phyloP scores from a whole-genome alignment of 2,888 invertebrate genomes.

The Oithona nana region DNA sequence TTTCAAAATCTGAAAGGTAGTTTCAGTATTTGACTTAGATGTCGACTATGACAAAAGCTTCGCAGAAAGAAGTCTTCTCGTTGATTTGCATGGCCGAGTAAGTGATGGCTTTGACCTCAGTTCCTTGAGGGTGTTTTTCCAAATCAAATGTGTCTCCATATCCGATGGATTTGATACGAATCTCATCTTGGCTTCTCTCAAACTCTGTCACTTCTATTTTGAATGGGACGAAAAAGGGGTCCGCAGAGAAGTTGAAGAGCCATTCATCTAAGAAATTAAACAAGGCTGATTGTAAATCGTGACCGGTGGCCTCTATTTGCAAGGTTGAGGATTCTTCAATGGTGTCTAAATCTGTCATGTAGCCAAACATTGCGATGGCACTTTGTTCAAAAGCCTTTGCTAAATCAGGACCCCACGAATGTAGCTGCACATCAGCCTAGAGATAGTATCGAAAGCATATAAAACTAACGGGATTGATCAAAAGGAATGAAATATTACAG shows the following conservation, averaged over 20 bases:
- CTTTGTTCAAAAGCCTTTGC: constrained; percentile 85
- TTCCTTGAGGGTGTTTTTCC: constrained; percentile 86
- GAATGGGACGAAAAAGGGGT: constrained; percentile 59
- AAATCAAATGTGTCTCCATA: constrained; percentile 87
- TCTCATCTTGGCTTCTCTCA: constrained; percentile 33
- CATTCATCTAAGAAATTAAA: constrained; percentile 88
- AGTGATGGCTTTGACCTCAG: constrained; percentile 97
- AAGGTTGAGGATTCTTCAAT: constrained; percentile 78
- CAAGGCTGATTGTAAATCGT: constrained; percentile 68
- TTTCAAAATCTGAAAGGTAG: too few relatives aligned
- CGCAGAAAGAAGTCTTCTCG: constrained; percentile 43
- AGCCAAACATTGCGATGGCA: constrained; percentile 88
- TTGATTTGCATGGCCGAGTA: constrained; percentile 94
- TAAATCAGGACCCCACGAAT: constrained; percentile 73
- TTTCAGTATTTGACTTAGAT: too few relatives aligned
- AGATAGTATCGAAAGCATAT: too few relatives aligned
- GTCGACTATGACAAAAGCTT: constrained; percentile 94
- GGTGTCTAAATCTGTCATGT: constrained; percentile 76
- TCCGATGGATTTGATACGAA: constrained; percentile 48
- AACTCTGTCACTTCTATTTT: constrained; percentile 73
- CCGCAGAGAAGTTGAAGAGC: constrained; percentile 74
- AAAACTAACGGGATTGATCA: not conserved
- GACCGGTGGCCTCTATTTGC: constrained; percentile 75
- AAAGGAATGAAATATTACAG: too few relatives aligned
- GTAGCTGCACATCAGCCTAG: constrained; percentile 84